phyloP scores from a whole-genome alignment of 2,113 vertebrate genomes.

The Regulus satrapa region DNA sequence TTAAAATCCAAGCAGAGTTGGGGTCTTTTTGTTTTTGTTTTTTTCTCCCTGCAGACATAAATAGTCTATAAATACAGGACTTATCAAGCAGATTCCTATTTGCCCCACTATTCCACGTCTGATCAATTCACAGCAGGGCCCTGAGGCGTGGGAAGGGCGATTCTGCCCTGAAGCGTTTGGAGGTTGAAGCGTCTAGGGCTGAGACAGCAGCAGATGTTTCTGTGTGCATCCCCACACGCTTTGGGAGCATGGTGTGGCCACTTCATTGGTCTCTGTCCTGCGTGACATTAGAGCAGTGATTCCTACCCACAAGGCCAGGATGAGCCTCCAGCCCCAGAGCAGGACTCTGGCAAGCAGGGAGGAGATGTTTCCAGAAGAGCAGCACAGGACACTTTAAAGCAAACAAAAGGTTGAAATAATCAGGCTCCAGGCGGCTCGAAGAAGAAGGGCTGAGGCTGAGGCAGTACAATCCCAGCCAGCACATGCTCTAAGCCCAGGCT shows the following conservation, averaged over 20 bases:
- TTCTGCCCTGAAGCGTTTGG: background rate
- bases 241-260: background rate
- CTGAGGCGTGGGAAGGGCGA: accelerated
- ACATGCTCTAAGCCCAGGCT: background rate
- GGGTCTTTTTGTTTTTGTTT: too few relatives aligned
- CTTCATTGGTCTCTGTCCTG: background rate
- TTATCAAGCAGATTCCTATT: background rate
- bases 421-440: background rate
- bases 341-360: background rate
- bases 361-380: background rate
- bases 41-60: background rate
- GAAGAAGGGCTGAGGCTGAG: background rate
- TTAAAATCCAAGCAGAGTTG: background rate
- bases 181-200: background rate
- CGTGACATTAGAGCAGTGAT: background rate
- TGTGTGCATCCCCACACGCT: background rate
- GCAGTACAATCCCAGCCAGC: background rate
- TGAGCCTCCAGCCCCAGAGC: background rate
- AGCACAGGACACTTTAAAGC: background rate
- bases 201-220: background rate
- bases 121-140: background rate
- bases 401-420: background rate
- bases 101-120: background rate
- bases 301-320: background rate
- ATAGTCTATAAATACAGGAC: background rate